Evolutionary conservation across 2,888 invertebrate species (phyloP).

Genomic region (Ferdinandea cuprea): DNA sequence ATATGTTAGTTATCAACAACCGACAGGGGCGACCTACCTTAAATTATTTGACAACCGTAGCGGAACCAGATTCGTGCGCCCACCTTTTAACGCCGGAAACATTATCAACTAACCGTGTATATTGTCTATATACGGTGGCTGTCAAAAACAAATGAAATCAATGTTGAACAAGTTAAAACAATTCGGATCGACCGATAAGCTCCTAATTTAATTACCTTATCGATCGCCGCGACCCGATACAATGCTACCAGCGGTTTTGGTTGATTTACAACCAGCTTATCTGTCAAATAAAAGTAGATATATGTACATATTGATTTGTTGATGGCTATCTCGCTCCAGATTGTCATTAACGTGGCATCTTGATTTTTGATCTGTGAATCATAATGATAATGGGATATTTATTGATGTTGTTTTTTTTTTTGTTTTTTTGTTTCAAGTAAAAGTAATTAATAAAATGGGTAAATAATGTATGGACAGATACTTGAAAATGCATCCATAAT

Average conservation of each 20-base stretch:
- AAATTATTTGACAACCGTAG: slow-evolving; percentile 57
- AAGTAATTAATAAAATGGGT: slow-evolving; percentile 12
- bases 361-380: slow-evolving; percentile 46
- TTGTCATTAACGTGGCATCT: slow-evolving; percentile 29
- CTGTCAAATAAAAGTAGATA: slow-evolving; percentile 44
- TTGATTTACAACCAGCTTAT: slow-evolving; percentile 58
- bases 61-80: slow-evolving; percentile 50
- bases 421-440: slow-evolving; percentile 1
- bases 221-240: slow-evolving; percentile 55
- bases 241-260: slow-evolving; percentile 26
- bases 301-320: too few species aligned
- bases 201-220: slow-evolving; percentile 72
- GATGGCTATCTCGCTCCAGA: slow-evolving; percentile 14
- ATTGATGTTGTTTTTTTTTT: too few species aligned
- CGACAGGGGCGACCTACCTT: slow-evolving; percentile 64
- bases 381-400: slow-evolving; percentile 23
- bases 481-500: too few species aligned
- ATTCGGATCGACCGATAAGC: slow-evolving; percentile 63
- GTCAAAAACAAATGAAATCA: slow-evolving; percentile 74
- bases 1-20: slow-evolving; percentile 62
- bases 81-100: slow-evolving; percentile 10
- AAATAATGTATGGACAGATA: background rate
- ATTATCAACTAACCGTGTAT: slow-evolving; percentile 51
- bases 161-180: slow-evolving; percentile 72
- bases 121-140: slow-evolving; percentile 56